A percentile compares a stretch with the other conserved stretches of the same genome.
phyloP scores from a whole-genome alignment of 2,797 vertebrate species.

The Ctenosaura bakeri region DNA sequence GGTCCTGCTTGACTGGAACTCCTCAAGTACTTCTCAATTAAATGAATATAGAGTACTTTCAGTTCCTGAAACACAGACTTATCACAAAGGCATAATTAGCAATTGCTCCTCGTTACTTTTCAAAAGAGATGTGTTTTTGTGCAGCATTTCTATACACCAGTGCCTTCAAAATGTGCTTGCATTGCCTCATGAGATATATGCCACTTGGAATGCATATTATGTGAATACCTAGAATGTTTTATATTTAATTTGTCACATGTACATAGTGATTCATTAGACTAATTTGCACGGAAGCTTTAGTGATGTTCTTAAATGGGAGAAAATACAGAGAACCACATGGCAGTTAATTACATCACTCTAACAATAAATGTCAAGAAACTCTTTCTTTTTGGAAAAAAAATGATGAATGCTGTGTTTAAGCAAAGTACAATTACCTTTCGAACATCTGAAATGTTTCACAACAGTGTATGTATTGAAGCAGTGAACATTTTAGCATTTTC shows the following conservation, averaged over 20 bases:
- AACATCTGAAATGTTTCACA: slow-evolving; percentile 70
- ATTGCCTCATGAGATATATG: slow-evolving; percentile 55
- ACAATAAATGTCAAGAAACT: slow-evolving; percentile 76
- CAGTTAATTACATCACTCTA: slow-evolving; percentile 74
- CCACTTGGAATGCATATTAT: slow-evolving; percentile 64
- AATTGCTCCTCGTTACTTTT: slow-evolving; percentile 35
- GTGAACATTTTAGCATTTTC: slow-evolving; percentile 60
- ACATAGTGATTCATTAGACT: slow-evolving; percentile 73
- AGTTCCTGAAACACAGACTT: slow-evolving; percentile 62
- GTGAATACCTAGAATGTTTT: slow-evolving; percentile 71
- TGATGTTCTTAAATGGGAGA: slow-evolving; percentile 62
- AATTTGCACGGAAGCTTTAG: slow-evolving; percentile 72
- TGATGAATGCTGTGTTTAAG: slow-evolving; percentile 64
- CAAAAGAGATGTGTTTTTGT: slow-evolving; percentile 34
- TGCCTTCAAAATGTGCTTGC: slow-evolving; percentile 33
- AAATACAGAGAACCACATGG: slow-evolving; percentile 66
- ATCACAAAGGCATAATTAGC: slow-evolving; percentile 49
- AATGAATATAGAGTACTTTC: slow-evolving; percentile 56
- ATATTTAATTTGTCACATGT: slow-evolving; percentile 73
- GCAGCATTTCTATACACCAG: slow-evolving; percentile 52
- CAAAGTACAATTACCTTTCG: slow-evolving; percentile 66
- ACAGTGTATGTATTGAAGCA: slow-evolving; percentile 54
- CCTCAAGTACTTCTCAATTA: slow-evolving; percentile 52
- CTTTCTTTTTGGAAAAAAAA: slow-evolving; percentile 67
- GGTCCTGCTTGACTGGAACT: slow-evolving; percentile 59